Evolutionary conservation across 2,888 invertebrate species (phyloP), one percentile per base, ranked within the genome.

Genomic region (Acanthosoma haemorrhoidale): DNA sequence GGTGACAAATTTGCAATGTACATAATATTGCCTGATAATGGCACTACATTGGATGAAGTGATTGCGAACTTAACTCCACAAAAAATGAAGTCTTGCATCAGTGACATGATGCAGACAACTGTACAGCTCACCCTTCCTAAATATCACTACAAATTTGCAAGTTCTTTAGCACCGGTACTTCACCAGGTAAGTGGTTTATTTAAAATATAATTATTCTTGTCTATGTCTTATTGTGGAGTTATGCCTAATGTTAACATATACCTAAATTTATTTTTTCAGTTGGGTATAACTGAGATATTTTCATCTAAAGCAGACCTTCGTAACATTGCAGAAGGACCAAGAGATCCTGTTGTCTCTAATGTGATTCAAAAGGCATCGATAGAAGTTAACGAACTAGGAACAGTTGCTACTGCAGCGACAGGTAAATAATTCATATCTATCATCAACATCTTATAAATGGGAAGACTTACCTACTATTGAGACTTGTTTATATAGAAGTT

Each of bases 351-450:
- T 63, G 86, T 92, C 0, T 87, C 88, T 13, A 86, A 88, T 76
- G 83, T 92, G 31, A 77, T 90, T 63, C 92, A 92, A 79, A 87
- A 89, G 76, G 84, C 88, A 57, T 91, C 90, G 18, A 87, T 92
- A 36, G 88, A 88, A 77, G 85, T 91, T 59, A 88, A 89, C 75
- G 92, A 92, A 78, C 81, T 86, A 58, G 92, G 91, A 71, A 91
- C 87, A 43, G 82, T 84, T 0, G 89, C 87, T 0, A 89, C 83
- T 77, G 85, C 88, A 0, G 87, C 88, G 9, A 89, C 91, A 76
- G 86, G 89, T 88, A 79, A 73, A 76, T n/a, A n/a, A n/a, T n/a
- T n/a, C n/a, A n/a, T n/a, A n/a, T n/a, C n/a, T n/a, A n/a, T n/a
- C n/a, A n/a, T n/a, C n/a, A n/a, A n/a, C n/a, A n/a, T n/a, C n/a